Conservation (phyloP, 1,140 invertebrate genomes). For the Cyrtorhinus lividipennis region DNA sequence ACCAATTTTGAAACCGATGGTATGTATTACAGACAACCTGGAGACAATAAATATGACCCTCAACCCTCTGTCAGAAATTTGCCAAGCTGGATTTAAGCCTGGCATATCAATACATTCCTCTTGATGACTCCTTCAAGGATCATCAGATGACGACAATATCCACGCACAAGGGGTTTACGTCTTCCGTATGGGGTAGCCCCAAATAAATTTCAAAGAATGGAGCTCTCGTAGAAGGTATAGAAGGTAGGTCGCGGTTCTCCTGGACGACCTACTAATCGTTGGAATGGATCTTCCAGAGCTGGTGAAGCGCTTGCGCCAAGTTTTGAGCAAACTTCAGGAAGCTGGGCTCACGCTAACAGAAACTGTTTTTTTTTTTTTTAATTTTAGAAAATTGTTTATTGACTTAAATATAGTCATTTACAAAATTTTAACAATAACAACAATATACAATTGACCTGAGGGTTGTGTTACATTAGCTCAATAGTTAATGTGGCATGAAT, state of each 20-base stretch:
- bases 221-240: constrained; percentile 5
- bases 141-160: background rate
- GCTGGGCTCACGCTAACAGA: background rate
- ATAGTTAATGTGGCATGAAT: too few relatives aligned
- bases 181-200: background rate
- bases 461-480: too few relatives aligned
- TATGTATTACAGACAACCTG: background rate
- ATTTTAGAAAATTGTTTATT: too few relatives aligned
- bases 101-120: constrained; percentile 1
- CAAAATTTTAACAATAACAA: too few relatives aligned
- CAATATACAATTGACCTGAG: too few relatives aligned
- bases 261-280: constrained; percentile 12
- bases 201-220: background rate
- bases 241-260: background rate
- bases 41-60: background rate
- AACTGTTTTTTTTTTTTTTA: too few relatives aligned
- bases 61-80: background rate
- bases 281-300: background rate
- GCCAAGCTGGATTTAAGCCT: constrained; percentile 4
- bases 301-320: background rate
- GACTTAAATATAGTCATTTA: too few relatives aligned
- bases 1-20: background rate
- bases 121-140: background rate
- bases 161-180: constrained; percentile 7
- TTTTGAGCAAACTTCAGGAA: constrained; percentile 16